Evolutionary conservation across 2,113 vertebrate species (phyloP), one percentile per base, ranked within the genome.

Genomic region (Gallinago media): DNA sequence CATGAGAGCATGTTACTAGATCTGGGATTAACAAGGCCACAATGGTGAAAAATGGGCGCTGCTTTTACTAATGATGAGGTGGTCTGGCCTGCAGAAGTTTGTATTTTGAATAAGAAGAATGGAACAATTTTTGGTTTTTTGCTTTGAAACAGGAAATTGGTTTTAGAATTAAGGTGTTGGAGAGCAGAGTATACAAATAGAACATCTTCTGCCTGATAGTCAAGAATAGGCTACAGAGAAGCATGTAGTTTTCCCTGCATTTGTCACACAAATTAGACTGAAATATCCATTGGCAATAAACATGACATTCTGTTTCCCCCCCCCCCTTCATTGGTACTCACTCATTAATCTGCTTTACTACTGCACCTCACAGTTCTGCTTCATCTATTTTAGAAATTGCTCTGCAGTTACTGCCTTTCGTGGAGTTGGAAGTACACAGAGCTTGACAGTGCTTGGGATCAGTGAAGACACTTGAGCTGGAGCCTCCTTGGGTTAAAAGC

Each of bases 171-270:
- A 27, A 72, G 65, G 19, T 65, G 12, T 27, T 40, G 36, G 31
- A 52, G 44, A 47, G 34, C 23, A 16, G 25, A 65, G 34, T 15
- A 40, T 5, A 12, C 15, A 31, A 56, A 31, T 3, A 49, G 27
- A 81, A 8, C 25, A 47, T 78, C 27, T 87, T 92, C 42, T 63
- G 19, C 36, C 50, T 46, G 23, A 17, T 5, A n/a, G 52, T 75
- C 67, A 46, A 32, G 50, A 78, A 16, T 0, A 76, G 29, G 42
- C 71, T n/a, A 31, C 55, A 55, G 31, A 67, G 49, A 47, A 76
- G 15, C 5, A 2, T 1, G 1, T 50, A 4, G 12, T 61, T 81
- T 91, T 87, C 65, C 21, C 2, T 44, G 2, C 6, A 1, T 80
- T 32, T 50, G n/a, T 76, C n/a, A 63, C 61, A 50, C 36, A 38